These are phyloP conservation scores for Rhagologus leucostigma DNA, from an alignment of 2,113 vertebrate genomes.

Conservation along the genomic window DNA sequence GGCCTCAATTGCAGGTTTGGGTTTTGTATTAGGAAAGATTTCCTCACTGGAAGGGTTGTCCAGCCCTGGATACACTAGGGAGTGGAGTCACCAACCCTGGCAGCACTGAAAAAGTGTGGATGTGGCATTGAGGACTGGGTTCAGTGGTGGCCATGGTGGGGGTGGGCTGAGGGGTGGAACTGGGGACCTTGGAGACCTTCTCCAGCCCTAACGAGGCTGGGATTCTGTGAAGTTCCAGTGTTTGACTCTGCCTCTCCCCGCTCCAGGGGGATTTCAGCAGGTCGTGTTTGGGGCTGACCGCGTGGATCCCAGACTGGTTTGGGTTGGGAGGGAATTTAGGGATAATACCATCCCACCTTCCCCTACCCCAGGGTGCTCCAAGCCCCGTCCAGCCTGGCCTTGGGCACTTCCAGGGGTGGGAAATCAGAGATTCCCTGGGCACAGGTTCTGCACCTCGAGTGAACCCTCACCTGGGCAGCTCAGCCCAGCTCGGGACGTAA, in stretches of 20 bases:
- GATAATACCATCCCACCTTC: neutral
- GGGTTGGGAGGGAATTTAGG: neutral
- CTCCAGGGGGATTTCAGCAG: neutral
- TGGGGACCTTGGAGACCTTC: neutral
- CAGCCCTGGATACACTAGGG: neutral
- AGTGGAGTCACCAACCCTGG: neutral
- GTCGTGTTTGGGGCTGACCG: rapidly evolving
- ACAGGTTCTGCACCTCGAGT: neutral
- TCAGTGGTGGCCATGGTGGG: neutral
- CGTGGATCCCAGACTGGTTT: neutral
- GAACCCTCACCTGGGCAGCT: rapidly evolving
- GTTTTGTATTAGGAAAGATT: neutral
- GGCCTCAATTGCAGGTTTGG: neutral
- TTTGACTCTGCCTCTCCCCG: neutral
- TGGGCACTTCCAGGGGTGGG: neutral
- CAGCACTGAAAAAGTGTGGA: rapidly evolving
- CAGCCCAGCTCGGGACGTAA: neutral
- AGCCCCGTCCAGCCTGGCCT: rapidly evolving
- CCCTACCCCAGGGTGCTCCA: neutral
- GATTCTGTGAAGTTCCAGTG: neutral
- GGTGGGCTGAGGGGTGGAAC: neutral
- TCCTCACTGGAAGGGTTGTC: neutral
- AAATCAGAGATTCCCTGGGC: neutral
- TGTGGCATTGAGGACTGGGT: neutral
- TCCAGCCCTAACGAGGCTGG: neutral